These are phyloP conservation scores for Oncopeltus fasciatus DNA, from an alignment of 1,140 invertebrate species.

Conservation along the genomic window DNA sequence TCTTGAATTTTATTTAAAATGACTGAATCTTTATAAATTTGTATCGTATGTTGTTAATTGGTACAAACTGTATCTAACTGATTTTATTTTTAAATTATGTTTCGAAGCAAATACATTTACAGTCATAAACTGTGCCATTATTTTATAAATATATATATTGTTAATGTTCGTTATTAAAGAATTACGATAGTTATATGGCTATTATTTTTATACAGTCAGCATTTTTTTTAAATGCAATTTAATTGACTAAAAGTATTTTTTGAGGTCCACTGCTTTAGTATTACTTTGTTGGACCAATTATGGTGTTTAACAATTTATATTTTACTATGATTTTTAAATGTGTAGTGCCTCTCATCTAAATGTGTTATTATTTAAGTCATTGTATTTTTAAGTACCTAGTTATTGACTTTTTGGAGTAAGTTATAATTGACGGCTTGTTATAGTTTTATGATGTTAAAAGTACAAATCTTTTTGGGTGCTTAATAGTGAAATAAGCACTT, in stretches of 20 bases:
- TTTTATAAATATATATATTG: constrained; percentile 16
- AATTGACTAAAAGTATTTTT: constrained; percentile 9
- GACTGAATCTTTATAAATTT: constrained; percentile 10
- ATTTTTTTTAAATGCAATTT: constrained; percentile 11
- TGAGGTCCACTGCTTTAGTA: constrained; percentile 7
- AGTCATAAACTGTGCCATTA: constrained; percentile 16
- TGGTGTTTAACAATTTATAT: background rate
- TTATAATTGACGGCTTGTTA: constrained; percentile 18
- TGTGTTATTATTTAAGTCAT: constrained; percentile 15
- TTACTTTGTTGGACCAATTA: constrained; percentile 2
- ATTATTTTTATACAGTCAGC: constrained; percentile 12
- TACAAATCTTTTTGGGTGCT: constrained; percentile 19
- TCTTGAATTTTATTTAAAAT: constrained; percentile 3
- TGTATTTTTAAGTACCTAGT: constrained; percentile 4
- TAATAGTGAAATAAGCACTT: constrained; percentile 12
- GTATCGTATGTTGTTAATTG: background rate
- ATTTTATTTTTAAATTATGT: constrained; percentile 9
- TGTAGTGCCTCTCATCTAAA: constrained; percentile 14
- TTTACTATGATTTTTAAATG: constrained; percentile 7
- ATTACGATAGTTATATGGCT: constrained; percentile 9
- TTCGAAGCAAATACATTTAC: constrained; percentile 10
- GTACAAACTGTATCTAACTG: background rate
- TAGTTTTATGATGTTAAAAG: constrained; percentile 19
- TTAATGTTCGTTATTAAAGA: constrained; percentile 13
- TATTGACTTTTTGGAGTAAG: constrained; percentile 6